Evolutionary conservation across 2,113 vertebrate species (phyloP), one percentile per base, ranked within the genome.

Genomic region (Probosciger aterrimus): DNA sequence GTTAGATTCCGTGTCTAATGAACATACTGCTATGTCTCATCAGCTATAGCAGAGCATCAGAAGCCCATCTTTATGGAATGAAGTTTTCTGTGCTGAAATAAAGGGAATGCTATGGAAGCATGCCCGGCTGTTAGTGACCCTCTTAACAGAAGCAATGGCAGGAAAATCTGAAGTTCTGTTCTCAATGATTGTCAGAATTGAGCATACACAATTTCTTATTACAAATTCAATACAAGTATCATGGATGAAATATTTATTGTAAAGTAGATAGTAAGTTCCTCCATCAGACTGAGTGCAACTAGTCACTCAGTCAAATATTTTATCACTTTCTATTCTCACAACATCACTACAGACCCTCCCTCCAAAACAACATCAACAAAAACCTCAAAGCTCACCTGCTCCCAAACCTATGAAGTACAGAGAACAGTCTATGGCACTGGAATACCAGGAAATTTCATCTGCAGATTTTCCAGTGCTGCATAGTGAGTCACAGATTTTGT

Each of bases 1-100:
- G 55, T 94, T 93, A 91, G 76, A 50, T 25, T 88, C 91, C 1
- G 2, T 88, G 80, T 86, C 80, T 93, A 93, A 94, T 92, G 86
- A 91, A 88, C 68, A 91, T 55, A 81, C 3, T 6, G 30, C 39
- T 68, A 35, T 81, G 46, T 86, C 69, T 91, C 46, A 70, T 90
- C 68, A 60, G 55, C 55, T 81, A 47, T 53, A 84, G 68, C 59
- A 78, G 33, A 88, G 44, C 20, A 33, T 62, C 41, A 60, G 52
- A 94, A 93, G n/a, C 67, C 76, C 41, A 49, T 70, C 37, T 86
- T 88, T 74, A 74, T 27, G 59, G 79, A 94, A 94, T 80, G 52
- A 85, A 62, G 24, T 65, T 86, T 92, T 90, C 71, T 90, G 53
- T 92, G 22, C 44, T 90, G 86, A 59, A 91, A 85, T 82, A 82